Conservation (phyloP, 2,797 vertebrate genomes). For the Eremophila alpestris region DNA sequence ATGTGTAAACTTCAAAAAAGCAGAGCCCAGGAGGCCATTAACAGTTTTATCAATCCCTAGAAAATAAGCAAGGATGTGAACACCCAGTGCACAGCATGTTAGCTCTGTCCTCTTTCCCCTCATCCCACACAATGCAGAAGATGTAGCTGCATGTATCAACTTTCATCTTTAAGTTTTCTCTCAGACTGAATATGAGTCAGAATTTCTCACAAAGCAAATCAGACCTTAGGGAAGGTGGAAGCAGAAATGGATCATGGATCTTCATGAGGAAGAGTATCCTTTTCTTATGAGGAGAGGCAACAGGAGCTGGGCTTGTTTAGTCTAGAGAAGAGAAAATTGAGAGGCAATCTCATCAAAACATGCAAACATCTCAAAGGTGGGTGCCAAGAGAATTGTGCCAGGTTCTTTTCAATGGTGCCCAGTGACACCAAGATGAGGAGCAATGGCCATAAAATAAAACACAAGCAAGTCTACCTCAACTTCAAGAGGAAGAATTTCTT, state of each 20-base stretch:
- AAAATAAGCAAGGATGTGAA: not conserved
- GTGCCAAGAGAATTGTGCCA: not conserved
- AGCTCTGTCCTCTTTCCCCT: not conserved
- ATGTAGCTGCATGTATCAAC: not conserved
- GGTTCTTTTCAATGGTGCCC: not conserved
- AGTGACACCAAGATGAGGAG: not conserved
- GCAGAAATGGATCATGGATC: not conserved
- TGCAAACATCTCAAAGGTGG: not conserved
- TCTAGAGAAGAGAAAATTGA: not conserved
- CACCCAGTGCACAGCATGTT: fast-evolving
- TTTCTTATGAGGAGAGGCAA: not conserved
- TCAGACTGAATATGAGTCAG: not conserved
- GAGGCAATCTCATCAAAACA: fast-evolving
- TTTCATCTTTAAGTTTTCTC: not conserved
- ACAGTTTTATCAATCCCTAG: not conserved
- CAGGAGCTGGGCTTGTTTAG: not conserved
- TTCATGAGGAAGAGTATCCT: not conserved
- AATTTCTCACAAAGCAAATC: not conserved
- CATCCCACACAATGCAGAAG: not conserved
- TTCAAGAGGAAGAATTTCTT: not conserved
- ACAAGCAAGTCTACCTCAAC: not conserved
- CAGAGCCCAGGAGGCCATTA: not conserved
- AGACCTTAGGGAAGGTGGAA: not conserved
- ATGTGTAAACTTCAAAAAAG: not conserved
- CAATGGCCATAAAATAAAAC: not conserved